A percentile compares a stretch with the other conserved stretches of the same genome.
Conservation (phyloP, 2,888 invertebrate genomes). For the Eudemis profundana region DNA sequence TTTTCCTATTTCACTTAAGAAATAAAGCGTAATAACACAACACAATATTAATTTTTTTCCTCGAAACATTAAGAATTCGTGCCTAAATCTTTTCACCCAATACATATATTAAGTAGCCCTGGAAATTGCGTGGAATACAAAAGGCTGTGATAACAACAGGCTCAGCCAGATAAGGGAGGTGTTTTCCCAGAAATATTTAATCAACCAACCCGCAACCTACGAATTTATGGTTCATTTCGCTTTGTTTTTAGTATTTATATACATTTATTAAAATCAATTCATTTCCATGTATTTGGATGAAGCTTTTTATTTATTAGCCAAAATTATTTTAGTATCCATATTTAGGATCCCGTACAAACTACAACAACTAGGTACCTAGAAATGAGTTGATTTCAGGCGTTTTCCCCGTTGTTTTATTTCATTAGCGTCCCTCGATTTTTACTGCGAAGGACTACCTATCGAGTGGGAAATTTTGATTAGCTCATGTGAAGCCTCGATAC, state of each 20-base stretch:
- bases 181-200: conserved; percentile 19
- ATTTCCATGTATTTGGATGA: not conserved
- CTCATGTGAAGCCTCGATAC: too few relatives aligned
- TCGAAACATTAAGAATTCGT: not conserved
- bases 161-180: conserved; percentile 19
- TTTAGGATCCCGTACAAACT: too few relatives aligned
- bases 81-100: conserved; percentile 4
- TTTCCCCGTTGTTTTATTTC: too few relatives aligned
- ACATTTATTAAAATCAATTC: conserved; percentile 1
- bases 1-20: too few relatives aligned
- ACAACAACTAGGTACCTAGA: too few relatives aligned
- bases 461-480: too few relatives aligned
- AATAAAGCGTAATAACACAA: not conserved
- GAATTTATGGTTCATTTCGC: conserved; percentile 6
- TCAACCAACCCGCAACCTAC: conserved; percentile 8
- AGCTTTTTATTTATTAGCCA: too few relatives aligned
- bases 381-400: too few relatives aligned
- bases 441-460: too few relatives aligned
- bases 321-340: too few relatives aligned
- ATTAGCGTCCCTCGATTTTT: too few relatives aligned
- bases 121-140: conserved; percentile 18
- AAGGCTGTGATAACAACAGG: conserved; percentile 33
- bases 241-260: not conserved
- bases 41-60: conserved; percentile 11
- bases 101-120: conserved; percentile 13